These are phyloP conservation scores for Anorthoa munda DNA, from an alignment of 2,888 invertebrate species.

Conservation along the genomic window DNA sequence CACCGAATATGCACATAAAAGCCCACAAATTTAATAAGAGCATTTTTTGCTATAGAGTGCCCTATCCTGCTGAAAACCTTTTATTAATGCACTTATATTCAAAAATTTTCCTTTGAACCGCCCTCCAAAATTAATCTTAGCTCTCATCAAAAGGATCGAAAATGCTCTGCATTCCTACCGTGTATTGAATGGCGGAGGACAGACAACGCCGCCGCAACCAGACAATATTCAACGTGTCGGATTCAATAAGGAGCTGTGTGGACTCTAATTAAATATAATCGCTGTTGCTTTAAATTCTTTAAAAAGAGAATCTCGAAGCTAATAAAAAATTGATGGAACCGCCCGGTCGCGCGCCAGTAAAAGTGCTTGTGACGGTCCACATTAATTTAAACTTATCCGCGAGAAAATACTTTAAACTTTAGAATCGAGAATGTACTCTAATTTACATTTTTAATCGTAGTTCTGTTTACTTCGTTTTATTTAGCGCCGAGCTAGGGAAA, in stretches of 20 bases:
- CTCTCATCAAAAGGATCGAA: conserved; percentile 87
- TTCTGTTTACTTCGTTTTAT: conserved; percentile 80
- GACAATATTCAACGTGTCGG: conserved; percentile 83
- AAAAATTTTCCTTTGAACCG: conserved; percentile 88
- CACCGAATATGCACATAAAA: conserved; percentile 84
- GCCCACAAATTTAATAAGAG: conserved; percentile 89
- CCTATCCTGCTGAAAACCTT: conserved; percentile 84
- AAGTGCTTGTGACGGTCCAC: conserved; percentile 83
- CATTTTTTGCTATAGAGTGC: conserved; percentile 85
- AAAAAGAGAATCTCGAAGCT: conserved; percentile 78
- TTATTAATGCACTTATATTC: conserved; percentile 90
- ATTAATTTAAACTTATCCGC: conserved; percentile 88
- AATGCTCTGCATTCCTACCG: conserved; percentile 85
- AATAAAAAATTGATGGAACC: conserved; percentile 85
- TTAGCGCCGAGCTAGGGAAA: conserved; percentile 74
- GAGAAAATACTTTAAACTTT: conserved; percentile 87
- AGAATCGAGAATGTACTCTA: conserved; percentile 84
- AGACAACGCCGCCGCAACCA: conserved; percentile 68
- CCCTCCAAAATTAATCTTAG: conserved; percentile 89
- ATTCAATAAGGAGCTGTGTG: conserved; percentile 80
- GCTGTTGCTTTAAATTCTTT: conserved; percentile 75
- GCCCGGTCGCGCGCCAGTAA: conserved; percentile 74
- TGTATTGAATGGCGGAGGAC: conserved; percentile 77
- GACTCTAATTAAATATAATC: conserved; percentile 81
- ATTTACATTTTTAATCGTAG: conserved; percentile 87